Evolutionary conservation across 30 jellyfish, hydroid and myxozoan species (phyloP), one percentile per base, ranked within the genome.

Genomic region (Pelagia noctiluca): DNA sequence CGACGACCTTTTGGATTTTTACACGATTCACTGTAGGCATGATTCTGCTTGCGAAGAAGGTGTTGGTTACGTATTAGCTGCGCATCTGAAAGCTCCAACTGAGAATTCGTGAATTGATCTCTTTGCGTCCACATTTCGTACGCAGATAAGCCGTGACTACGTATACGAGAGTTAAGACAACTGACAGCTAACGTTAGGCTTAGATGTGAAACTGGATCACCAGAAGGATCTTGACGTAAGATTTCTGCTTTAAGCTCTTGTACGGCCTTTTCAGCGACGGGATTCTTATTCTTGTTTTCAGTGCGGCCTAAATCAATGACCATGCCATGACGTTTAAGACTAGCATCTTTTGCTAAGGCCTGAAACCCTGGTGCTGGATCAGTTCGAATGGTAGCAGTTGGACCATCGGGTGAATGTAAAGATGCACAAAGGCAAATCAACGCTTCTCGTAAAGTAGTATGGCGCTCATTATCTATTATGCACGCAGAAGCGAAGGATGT

Each of bases 311-410:
- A n/a, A 24, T 81, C 91, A 26, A 64, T 57, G 19, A 80, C 18
- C 1, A 81, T 64, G 68, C 46, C 32, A 2, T 32, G n/a, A n/a
- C n/a, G n/a, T n/a, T n/a, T n/a, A n/a, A n/a, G n/a, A n/a, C n/a
- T n/a, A n/a, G n/a, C n/a, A 50, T 65, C 89, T 11, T 52, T 5
- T 26, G 0, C 28, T 7, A 52, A 84, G 3, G 30, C 11, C 33
- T 25, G 78, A 33, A 81, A 65, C 16, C 89, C 87, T 2, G 89
- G 91, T 3, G 91, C 91, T 21, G 89, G 28, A 47, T 81, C 89
- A 67, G 50, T 57, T 13, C 70, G 88, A 30, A 64, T 46, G 64
- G 16, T 31, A 62, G 81, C 91, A 3, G 90, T 2, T 2, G 91
- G 81, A 21, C 77, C 90, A 25, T 42, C 83, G 7, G 42, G 25